Base-by-base conservation (phyloP, 2,113 vertebrate species). In the Piprites chloris region DNA sequence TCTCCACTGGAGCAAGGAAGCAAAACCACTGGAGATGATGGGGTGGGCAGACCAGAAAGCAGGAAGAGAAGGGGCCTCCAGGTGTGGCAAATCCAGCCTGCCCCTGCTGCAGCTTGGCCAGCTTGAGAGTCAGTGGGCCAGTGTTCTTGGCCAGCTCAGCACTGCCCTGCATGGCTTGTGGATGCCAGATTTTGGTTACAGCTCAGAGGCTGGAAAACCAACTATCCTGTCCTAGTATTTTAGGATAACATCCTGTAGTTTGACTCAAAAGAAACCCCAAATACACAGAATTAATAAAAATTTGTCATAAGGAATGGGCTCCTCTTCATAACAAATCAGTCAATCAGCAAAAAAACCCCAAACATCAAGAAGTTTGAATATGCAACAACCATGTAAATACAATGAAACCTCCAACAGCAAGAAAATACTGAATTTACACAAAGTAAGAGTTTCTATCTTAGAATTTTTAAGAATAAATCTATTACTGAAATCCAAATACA, bases 131-230 rank as follows among this genome's bases (percentile, higher is more conserved):
- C 30, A 20, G 39, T 12, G 9, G 32, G 18, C 28, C 52, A 14
- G 7, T 41, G 35, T 33, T 59, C 71, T 11, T 42, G 18, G 46
- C 41, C 52, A 41, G 47, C 24, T 28, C 35, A 13, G 24, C 2
- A 1, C 17, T 46, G 56, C 12, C 1, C 0, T 19, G 15, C 12
- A 0, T 2, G 11, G 53, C 14, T 52, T 24, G 22, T 24, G 55
- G n/a, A 8, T 35, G 55, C 55, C 44, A 35, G 22, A 17, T 39
- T 28, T 27, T 12, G 21, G 44, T 55, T 65, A 32, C 1, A 1
- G 20, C 19, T 42, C 35, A 55, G 18, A 65, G 62, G 39, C 32
- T 35, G 28, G 66, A 74, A 65, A 78, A 67, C 39, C 56, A 37
- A 50, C 55, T 11, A 5, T 24, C 9, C 35, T 59, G 20, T 74